Percentiles rank a stretch among this genome's conserved stretches.
These are phyloP conservation scores for Hedya salicella DNA, from an alignment of 2,888 invertebrate genomes.

Conservation along the genomic window DNA sequence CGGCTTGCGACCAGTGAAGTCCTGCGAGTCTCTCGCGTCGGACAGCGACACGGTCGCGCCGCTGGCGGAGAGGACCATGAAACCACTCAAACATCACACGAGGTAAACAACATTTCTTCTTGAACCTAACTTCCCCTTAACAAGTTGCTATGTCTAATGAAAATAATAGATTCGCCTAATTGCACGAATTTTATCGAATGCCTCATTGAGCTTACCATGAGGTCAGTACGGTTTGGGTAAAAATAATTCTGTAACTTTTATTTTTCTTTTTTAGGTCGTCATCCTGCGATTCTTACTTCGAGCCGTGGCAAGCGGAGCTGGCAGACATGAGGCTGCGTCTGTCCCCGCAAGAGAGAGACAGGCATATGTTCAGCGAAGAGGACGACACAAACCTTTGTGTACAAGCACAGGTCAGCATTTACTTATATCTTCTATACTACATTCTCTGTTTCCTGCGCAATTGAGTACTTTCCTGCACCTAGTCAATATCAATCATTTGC, in stretches of 20 bases:
- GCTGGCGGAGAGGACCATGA: slow-evolving; percentile 73
- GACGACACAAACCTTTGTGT: slow-evolving; percentile 77
- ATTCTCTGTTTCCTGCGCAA: no score
- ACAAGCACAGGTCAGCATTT: slow-evolving; percentile 5
- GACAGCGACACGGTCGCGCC: slow-evolving; percentile 91
- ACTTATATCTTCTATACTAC: not conserved
- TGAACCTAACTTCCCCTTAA: no score
- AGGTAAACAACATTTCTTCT: no score
- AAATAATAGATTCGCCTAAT: no score
- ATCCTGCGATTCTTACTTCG: slow-evolving; percentile 97
- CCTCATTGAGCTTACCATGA: no score
- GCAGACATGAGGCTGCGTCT: slow-evolving; percentile 94
- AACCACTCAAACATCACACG: slow-evolving; percentile 71
- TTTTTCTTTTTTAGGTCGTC: slow-evolving; percentile 85
- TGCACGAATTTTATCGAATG: no score
- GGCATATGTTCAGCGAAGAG: slow-evolving; percentile 95
- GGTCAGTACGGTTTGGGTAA: no score
- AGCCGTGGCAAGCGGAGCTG: slow-evolving; percentile 90
- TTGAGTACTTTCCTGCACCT: no score
- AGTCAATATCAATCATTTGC: no score
- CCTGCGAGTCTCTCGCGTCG: slow-evolving; percentile 88
- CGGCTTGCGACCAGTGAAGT: slow-evolving; percentile 70
- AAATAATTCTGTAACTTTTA: no score
- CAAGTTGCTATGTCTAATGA: no score
- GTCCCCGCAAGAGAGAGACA: slow-evolving; percentile 93